These are phyloP conservation scores for Ramphastos sulfuratus DNA, from an alignment of 2,113 vertebrate genomes.

Conservation along the genomic window DNA sequence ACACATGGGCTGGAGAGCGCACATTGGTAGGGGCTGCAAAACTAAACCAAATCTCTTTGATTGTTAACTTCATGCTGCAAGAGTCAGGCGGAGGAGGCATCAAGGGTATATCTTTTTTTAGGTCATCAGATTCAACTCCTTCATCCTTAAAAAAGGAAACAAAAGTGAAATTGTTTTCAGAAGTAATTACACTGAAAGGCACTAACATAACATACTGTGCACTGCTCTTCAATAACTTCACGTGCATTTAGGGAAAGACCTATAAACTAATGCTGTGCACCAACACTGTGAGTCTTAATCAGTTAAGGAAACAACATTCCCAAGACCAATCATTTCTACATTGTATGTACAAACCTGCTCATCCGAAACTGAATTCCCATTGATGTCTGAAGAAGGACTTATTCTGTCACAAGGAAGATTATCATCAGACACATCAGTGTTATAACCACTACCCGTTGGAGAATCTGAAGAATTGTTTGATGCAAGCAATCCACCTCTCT, in stretches of 20 bases:
- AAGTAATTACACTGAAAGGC: background rate
- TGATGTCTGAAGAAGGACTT: conserved; percentile 88
- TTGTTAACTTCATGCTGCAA: conserved; percentile 97
- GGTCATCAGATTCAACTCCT: conserved; percentile 97
- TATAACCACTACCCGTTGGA: conserved; percentile 97
- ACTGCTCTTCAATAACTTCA: background rate
- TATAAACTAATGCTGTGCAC: background rate
- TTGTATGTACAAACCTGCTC: conserved; percentile 83
- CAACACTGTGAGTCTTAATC: background rate
- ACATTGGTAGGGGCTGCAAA: conserved; percentile 98
- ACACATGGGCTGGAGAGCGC: conserved; percentile 85
- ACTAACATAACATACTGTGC: background rate
- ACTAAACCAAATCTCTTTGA: conserved; percentile 99
- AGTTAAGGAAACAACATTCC: background rate
- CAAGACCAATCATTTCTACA: background rate
- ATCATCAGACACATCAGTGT: conserved; percentile 95
- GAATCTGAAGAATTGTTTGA: conserved; percentile 95
- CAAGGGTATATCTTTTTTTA: conserved; percentile 95
- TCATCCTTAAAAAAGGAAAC: conserved; percentile 83
- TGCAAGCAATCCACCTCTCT: conserved; percentile 83
- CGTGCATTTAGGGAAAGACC: background rate
- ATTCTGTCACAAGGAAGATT: conserved; percentile 87
- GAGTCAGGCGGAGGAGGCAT: conserved; percentile 97
- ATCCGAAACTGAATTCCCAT: conserved; percentile 92
- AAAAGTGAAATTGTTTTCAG: background rate